Evolutionary conservation across 2,888 invertebrate genomes (phyloP), one percentile per base, ranked within the genome.

Genomic region (Perithous albicinctus): DNA sequence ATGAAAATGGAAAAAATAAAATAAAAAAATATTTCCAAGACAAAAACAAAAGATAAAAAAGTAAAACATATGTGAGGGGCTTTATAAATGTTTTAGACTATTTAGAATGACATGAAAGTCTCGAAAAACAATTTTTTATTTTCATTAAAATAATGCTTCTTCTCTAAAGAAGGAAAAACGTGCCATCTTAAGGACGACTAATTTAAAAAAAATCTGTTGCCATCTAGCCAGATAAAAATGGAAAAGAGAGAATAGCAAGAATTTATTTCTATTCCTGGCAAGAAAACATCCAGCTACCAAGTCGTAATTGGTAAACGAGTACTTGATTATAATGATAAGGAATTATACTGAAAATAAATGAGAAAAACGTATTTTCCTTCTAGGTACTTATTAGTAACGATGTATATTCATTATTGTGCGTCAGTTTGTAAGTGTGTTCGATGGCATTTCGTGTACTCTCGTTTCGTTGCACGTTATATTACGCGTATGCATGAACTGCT

Each of bases 381-480:
- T 20, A 23, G 12, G 23, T 51, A 48, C 6, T 18, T 23, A 12
- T 20, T 8, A 10, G 48, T 48, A 51, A 51, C 51, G 56, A 69
- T 74, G 63, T 10, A 51, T 23, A 51, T 23, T 51, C 23, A 64
- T 64, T 66, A 56, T 56, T 20, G 18, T 48, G 46, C 41, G 61
- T 43, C 43, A 23, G 38, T 43, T 63, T 54, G 74, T 54, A 63
- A 80, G 51, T 38, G 20, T 46, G 35, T 29, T 56, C 54, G 64
- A 70, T 80, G 80, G 80, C 70, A 80, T 80, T 70, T 80, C 64
- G 64, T 70, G 80, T 79, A 64, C 64, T 80, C 75, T 70, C 69
- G 51, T 70, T 75, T 75, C 63, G n/a, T 56, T 78, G n/a, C n/a
- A n/a, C 32, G 2, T 10, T 51, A 8, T 48, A 51, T 29, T 12